These are phyloP conservation scores for Aphidius colemani DNA, from an alignment of 2,888 invertebrate genomes.

Conservation along the genomic window DNA sequence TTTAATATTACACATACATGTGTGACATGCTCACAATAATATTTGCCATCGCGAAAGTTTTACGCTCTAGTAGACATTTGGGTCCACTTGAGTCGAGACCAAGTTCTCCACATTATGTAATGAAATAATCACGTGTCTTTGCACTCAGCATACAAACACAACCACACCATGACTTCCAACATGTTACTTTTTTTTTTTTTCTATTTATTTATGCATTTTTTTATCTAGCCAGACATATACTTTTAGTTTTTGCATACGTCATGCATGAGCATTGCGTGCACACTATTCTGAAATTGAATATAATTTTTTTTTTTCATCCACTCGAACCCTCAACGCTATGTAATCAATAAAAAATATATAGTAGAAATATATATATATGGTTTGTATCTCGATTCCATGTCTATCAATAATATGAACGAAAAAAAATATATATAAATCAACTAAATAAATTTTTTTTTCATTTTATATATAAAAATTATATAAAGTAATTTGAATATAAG, in stretches of 20 bases:
- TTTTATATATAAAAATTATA: no score
- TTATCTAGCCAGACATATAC: no score
- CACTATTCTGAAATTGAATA: no score
- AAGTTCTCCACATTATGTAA: conserved; percentile 33
- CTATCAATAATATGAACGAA: neutral
- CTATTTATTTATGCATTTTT: no score
- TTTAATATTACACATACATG: neutral
- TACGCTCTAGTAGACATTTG: conserved; percentile 39
- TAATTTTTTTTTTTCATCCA: no score
- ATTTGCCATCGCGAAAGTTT: conserved; percentile 35
- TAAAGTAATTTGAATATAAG: neutral
- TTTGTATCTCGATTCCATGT: no score
- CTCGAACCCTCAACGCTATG: no score
- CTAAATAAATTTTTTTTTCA: no score
- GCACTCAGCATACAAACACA: conserved; percentile 14
- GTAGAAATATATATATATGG: no score
- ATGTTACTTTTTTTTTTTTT: no score
- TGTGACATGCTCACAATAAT: conserved; percentile 31
- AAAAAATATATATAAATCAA: neutral
- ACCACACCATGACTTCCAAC: neutral
- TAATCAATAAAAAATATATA: no score
- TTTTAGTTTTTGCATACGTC: conserved; percentile 10
- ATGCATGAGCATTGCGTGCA: conserved; percentile 19
- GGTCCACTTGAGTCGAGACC: conserved; percentile 30
- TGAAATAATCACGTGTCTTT: conserved; percentile 35